These are phyloP conservation scores for Rousettus leschenaultii DNA, from an alignment of 2,113 vertebrate species.

Conservation along the genomic window DNA sequence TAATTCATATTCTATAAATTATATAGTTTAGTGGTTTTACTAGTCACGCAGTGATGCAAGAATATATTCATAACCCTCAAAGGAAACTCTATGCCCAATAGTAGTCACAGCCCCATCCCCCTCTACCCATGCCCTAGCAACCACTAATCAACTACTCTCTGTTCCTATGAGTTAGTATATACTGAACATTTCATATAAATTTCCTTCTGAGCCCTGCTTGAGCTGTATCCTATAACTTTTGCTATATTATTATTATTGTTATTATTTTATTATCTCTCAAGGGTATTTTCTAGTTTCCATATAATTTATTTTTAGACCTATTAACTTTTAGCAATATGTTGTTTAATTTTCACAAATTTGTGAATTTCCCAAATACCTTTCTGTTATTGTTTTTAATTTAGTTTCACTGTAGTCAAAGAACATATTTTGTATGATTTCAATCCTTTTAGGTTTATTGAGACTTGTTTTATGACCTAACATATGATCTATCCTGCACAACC, in stretches of 20 bases:
- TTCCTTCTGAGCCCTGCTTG: conserved; percentile 11
- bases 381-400: conserved; percentile 36
- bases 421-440: background rate
- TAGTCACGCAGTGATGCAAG: background rate
- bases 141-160: background rate
- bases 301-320: conserved; percentile 19
- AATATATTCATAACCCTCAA: background rate
- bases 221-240: background rate
- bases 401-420: background rate
- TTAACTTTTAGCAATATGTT: background rate
- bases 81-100: background rate
- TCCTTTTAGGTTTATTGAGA: conserved; percentile 5
- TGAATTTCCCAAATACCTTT: background rate
- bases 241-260: background rate
- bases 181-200: background rate
- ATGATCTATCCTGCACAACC: background rate
- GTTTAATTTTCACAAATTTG: conserved; percentile 26
- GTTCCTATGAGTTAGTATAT: background rate
- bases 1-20: background rate
- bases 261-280: conserved; percentile 1
- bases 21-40: background rate
- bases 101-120: background rate
- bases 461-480: background rate
- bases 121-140: background rate
- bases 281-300: conserved; percentile 1